Conservation (phyloP, 1,140 invertebrate species). For the Venturia canescens region DNA sequence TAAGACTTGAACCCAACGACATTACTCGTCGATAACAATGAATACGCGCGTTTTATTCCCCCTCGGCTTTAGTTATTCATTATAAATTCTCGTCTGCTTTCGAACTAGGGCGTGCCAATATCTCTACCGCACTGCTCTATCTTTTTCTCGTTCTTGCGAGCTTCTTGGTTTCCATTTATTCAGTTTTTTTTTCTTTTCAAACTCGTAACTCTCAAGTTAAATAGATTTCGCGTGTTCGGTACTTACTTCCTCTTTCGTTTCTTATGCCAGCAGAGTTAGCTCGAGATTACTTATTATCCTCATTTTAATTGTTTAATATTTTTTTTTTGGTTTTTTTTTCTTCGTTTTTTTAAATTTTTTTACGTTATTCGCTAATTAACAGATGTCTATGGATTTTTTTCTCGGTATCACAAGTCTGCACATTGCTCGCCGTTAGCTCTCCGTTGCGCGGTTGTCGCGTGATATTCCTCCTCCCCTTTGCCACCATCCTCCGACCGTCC, state of each 20-base stretch:
- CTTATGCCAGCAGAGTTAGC: too few species aligned
- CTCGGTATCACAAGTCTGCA: slow-evolving; percentile 58
- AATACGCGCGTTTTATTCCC: slow-evolving; percentile 60
- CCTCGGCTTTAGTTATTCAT: slow-evolving; percentile 57
- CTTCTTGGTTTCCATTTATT: slow-evolving; percentile 57
- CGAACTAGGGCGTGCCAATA: slow-evolving; percentile 61
- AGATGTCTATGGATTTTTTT: slow-evolving; percentile 46
- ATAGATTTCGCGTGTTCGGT: not conserved
- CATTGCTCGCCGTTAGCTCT: slow-evolving; percentile 33
- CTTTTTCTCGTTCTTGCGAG: slow-evolving; percentile 56
- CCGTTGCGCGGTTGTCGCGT: not conserved
- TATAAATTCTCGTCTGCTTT: slow-evolving; percentile 23
- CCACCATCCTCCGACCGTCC: too few species aligned
- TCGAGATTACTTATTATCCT: not conserved
- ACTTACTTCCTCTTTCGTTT: too few species aligned
- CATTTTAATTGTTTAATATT: not conserved
- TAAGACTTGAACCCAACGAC: slow-evolving; percentile 67
- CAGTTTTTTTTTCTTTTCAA: not conserved
- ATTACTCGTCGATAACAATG: slow-evolving; percentile 62
- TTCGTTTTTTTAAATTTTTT: slow-evolving; percentile 42
- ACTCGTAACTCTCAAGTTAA: not conserved
- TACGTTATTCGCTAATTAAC: slow-evolving; percentile 49
- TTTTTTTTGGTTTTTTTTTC: not conserved
- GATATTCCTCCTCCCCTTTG: not conserved
- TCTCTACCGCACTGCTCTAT: slow-evolving; percentile 60